Evolutionary conservation across 2,797 vertebrate genomes (phyloP), one percentile per base, ranked within the genome.

Genomic region (Triplophysa yarkandensis): DNA sequence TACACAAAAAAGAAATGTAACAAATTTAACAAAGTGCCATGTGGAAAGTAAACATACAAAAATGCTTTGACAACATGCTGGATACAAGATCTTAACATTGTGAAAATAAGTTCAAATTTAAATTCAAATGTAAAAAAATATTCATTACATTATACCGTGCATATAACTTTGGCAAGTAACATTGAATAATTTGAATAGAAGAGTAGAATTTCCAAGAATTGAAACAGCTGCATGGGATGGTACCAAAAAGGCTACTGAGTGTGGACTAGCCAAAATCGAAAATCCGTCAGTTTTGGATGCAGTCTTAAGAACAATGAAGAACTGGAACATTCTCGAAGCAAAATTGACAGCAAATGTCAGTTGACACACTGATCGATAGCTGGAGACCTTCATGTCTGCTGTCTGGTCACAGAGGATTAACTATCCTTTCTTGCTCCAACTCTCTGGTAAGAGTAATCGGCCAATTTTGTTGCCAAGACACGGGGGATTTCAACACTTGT

Each of bases 401-500:
- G 82, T 86, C 78, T 66, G 64, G 77, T 85, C 62, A 68, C 78
- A 76, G 77, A 84, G 77, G 78, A 68, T 71, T 84, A 88, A 90
- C 62, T 68, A 88, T 82, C 23, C 57, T 74, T 23, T 21, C 61
- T 39, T 27, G 70, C 61, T 77, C 36, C 68, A 76, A 71, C 57
- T 57, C 76, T 77, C 55, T 32, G 76, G 77, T 25, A 70, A 81
- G 66, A 70, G 52, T 64, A 79, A 82, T 80, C 66, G 30, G 79
- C 77, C 87, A 88, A 87, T 88, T 86, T 86, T 81, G 82, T 43
- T 76, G 81, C 43, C 16, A 83, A 86, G 87, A 83, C 82, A 85
- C 88, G 83, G 87, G 84, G 84, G 63, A 83, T 80, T 90, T 89
- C 85, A 83, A 80, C 81, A 81, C 78, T 84, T 81, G 71, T 78